Base-by-base conservation (phyloP, 2,113 vertebrate species). In the Heterochromis multidens region DNA sequence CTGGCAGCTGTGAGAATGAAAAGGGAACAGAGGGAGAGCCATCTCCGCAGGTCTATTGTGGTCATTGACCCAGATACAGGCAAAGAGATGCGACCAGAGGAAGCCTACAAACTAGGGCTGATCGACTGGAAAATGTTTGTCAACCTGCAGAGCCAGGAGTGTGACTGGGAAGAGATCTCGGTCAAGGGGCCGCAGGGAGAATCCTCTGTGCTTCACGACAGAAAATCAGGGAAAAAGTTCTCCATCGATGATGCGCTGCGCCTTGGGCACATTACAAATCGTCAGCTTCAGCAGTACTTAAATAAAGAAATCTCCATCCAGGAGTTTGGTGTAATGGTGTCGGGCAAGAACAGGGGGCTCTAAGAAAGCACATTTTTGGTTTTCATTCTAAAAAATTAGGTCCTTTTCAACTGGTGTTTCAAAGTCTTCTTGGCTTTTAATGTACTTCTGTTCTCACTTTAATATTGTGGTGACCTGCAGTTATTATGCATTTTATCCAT, bases 41-140 rank as follows among this genome's bases (percentile, higher is more conserved):
- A 99, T 91, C 94, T 99, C 61, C 96, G 97, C 8, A 96, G 98
- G 21, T 99, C 98, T 77, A 99, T 99, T 0, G 98, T 99, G 9
- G 96, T 99, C 91, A 99, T 99, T 1, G 98, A 99, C 88, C 99
- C 99, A 0, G 98, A 99, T 61, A 96, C 97, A 0, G 98, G 98
- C 29, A 98, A 96, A 10, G 98, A 99, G 94, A 98, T 99, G 97
- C 96, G 96, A 70, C 99, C 99, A 0, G 97, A 99, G 90, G 98
- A 99, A 92, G 99, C 99, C 49, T 98, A 97, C n/a, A 96, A 96
- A 4, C 92, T 96, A 0, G 97, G 98, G 21, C 95, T 99, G 89
- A 99, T 99, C 3, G 97, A 99, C 80, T 99, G 98, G 98, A 98
- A 97, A 91, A 97, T 99, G 96, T 99, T 97, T 12, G 97, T 98